Conservation (phyloP, 2,113 vertebrate genomes). For the Neolamprologus toae region DNA sequence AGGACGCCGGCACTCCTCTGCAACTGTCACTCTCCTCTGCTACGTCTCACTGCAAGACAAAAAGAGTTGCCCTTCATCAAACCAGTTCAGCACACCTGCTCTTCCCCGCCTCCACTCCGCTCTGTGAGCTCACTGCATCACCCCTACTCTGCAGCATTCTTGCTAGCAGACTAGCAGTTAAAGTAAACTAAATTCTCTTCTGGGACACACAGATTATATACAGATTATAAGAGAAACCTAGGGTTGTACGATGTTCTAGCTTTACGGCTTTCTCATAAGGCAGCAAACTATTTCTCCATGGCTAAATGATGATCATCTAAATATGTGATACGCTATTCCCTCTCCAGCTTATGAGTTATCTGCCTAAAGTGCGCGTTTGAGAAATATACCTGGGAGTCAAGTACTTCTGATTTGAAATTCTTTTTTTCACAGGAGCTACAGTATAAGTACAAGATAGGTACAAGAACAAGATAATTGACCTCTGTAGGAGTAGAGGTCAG, state of each 20-base stretch:
- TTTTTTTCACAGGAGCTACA: not conserved
- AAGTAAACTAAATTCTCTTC: not conserved
- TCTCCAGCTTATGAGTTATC: not conserved
- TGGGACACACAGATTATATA: accelerated
- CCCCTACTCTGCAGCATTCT: not conserved
- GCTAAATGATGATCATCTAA: not conserved
- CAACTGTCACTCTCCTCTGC: not conserved
- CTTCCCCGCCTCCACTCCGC: accelerated
- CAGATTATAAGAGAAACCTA: not conserved
- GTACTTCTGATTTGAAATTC: accelerated
- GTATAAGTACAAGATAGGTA: not conserved
- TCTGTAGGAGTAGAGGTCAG: not conserved
- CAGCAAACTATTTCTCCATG: not conserved
- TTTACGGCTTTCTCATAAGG: accelerated
- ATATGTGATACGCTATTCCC: accelerated
- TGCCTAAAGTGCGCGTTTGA: accelerated
- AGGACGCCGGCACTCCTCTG: not conserved
- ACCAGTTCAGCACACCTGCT: not conserved
- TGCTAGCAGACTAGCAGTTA: accelerated
- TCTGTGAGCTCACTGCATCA: not conserved
- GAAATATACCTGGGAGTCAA: not conserved
- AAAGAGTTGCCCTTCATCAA: not conserved
- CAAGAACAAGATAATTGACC: not conserved
- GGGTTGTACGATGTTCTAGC: not conserved
- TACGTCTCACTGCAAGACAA: not conserved